Conservation (phyloP, 1,140 invertebrate species). For the Parapsyche elsis region DNA sequence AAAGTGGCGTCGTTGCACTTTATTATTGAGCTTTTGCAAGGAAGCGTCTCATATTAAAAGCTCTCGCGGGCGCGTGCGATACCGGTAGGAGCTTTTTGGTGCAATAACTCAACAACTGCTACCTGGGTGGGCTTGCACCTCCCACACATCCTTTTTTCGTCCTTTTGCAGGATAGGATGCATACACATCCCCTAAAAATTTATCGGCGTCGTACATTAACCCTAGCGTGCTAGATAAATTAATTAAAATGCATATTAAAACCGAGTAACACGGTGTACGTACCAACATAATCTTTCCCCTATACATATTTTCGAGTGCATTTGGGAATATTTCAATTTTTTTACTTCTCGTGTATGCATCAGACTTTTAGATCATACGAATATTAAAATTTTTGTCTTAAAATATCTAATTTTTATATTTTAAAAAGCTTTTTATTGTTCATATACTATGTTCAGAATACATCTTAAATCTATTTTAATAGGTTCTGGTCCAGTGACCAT, state of each 20-base stretch:
- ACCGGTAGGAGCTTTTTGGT: background rate
- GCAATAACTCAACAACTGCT: constrained; percentile 37
- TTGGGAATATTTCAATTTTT: background rate
- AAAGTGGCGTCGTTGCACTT: constrained; percentile 42
- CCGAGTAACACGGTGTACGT: background rate
- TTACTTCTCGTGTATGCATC: background rate
- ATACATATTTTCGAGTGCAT: too few relatives aligned
- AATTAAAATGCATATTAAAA: background rate
- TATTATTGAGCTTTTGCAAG: constrained; percentile 48
- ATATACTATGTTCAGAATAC: too few relatives aligned
- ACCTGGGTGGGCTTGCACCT: background rate
- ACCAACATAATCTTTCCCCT: too few relatives aligned
- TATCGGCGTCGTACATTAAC: background rate
- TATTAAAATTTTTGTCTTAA: too few relatives aligned
- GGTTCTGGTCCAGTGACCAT: too few relatives aligned
- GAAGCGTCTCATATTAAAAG: constrained; percentile 46
- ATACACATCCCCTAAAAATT: constrained; percentile 1
- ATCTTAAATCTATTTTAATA: too few relatives aligned
- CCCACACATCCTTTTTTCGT: background rate
- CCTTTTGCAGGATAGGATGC: background rate
- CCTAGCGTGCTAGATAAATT: background rate
- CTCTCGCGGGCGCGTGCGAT: constrained; percentile 11
- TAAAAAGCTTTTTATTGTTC: too few relatives aligned
- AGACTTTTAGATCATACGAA: too few relatives aligned
- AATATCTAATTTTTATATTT: too few relatives aligned